Conservation (phyloP, 2,888 invertebrate genomes). For the Gerosis bhagava region DNA sequence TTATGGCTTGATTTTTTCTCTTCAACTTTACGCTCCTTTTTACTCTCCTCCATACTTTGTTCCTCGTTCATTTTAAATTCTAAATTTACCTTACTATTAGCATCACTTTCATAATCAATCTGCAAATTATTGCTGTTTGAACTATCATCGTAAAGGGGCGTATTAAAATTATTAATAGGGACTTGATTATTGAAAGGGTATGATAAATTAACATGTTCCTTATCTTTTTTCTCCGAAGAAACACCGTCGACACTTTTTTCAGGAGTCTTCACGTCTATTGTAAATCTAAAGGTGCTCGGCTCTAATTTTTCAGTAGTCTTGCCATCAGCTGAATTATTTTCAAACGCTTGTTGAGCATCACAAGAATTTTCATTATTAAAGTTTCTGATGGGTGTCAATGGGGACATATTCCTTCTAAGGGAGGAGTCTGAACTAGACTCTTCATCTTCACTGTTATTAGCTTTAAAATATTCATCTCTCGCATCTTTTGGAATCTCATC, state of each 20-base stretch:
- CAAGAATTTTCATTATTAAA: slow-evolving; percentile 74
- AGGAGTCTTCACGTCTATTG: slow-evolving; percentile 61
- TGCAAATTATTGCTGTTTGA: slow-evolving; percentile 71
- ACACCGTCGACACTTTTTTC: slow-evolving; percentile 49
- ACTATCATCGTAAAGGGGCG: slow-evolving; percentile 69
- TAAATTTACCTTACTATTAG: slow-evolving; percentile 66
- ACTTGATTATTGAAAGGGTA: slow-evolving; percentile 68
- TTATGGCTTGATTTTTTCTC: slow-evolving; percentile 63
- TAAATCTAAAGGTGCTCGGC: slow-evolving; percentile 64
- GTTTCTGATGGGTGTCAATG: slow-evolving; percentile 71
- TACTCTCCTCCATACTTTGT: slow-evolving; percentile 57
- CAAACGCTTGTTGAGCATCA: slow-evolving; percentile 74
- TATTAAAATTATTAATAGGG: slow-evolving; percentile 63
- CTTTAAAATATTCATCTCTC: slow-evolving; percentile 58
- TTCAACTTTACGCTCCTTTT: slow-evolving; percentile 57
- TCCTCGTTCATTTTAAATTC: slow-evolving; percentile 57
- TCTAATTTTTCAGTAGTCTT: slow-evolving; percentile 58
- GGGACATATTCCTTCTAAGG: slow-evolving; percentile 71
- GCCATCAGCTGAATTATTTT: slow-evolving; percentile 53
- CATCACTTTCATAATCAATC: slow-evolving; percentile 75
- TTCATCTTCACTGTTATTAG: slow-evolving; percentile 61
- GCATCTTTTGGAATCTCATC: slow-evolving; percentile 48
- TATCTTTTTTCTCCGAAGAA: slow-evolving; percentile 55
- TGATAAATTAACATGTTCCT: slow-evolving; percentile 50
- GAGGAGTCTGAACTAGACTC: slow-evolving; percentile 72